Percentiles rank a stretch among this genome's conserved stretches.
phyloP scores from a whole-genome alignment of 2,888 invertebrate species.

The Encarsia formosa region DNA sequence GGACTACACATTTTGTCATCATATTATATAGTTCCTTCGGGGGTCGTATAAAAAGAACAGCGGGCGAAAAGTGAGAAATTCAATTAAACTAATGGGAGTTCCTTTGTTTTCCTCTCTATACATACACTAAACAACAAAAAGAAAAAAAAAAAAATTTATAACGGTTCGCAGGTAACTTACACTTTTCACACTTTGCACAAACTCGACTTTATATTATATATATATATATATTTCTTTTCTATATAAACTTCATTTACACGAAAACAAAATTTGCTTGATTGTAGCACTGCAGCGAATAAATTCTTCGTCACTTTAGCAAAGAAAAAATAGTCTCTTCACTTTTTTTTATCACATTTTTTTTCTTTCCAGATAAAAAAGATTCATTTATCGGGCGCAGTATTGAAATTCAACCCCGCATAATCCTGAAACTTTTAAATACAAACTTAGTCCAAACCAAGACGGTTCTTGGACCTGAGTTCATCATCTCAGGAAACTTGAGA shows the following conservation, averaged over 20 bases:
- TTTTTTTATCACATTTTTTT: slow-evolving; percentile 15
- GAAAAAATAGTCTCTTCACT: slow-evolving; percentile 4
- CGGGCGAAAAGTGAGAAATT: slow-evolving; percentile 14
- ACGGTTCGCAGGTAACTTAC: slow-evolving; percentile 27
- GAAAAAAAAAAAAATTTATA: too few relatives aligned
- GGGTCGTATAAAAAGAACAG: background rate
- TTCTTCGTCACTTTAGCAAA: background rate
- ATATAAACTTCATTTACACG: background rate
- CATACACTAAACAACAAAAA: slow-evolving; percentile 17
- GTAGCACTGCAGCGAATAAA: background rate
- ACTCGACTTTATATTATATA: slow-evolving; percentile 2
- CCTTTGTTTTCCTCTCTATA: slow-evolving; percentile 17
- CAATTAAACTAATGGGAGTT: slow-evolving; percentile 15
- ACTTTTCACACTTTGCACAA: slow-evolving; percentile 14
- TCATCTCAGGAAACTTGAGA: slow-evolving; percentile 47
- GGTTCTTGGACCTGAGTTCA: slow-evolving; percentile 48
- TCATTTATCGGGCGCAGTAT: background rate
- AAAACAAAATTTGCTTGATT: background rate
- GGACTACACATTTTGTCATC: slow-evolving; percentile 2
- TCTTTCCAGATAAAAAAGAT: slow-evolving; percentile 3
- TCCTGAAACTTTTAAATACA: background rate
- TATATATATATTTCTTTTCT: background rate
- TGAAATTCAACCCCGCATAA: slow-evolving; percentile 14
- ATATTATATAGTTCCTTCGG: background rate
- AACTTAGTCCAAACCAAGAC: slow-evolving; percentile 31